A percentile compares a stretch with the other conserved stretches of the same genome.
Evolutionary conservation across 2,113 vertebrate genomes (phyloP).

Genomic region (Melanerpes aurifrons): DNA sequence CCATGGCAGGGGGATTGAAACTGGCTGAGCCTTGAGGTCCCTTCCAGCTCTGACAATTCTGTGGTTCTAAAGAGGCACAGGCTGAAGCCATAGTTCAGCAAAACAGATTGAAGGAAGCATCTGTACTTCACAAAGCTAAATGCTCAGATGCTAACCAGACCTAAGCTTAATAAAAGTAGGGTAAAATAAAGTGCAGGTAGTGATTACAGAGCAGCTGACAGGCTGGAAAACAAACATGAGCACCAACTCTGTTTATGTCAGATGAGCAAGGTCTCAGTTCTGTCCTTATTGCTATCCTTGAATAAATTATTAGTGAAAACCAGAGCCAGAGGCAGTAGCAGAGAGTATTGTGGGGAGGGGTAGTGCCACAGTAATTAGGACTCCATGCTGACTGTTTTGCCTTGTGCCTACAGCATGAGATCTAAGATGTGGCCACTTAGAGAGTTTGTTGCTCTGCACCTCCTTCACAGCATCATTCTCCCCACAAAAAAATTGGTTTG

Average conservation of each 20-base stretch:
- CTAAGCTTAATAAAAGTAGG: not conserved
- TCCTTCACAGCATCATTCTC: not conserved
- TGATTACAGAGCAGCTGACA: not conserved
- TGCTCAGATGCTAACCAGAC: not conserved
- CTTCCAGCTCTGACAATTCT: no score
- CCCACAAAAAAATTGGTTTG: not conserved
- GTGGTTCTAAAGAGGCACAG: not conserved
- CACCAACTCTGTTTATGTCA: not conserved
- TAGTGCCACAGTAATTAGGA: not conserved
- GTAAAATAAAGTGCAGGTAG: not conserved
- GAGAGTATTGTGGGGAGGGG: not conserved
- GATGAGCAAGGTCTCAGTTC: not conserved
- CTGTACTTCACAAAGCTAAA: not conserved
- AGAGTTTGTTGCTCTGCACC: not conserved
- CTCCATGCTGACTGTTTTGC: not conserved
- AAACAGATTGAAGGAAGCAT: not conserved
- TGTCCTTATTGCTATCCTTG: not conserved
- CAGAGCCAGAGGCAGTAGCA: not conserved
- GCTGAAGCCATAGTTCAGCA: not conserved
- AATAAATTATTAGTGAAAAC: constrained; percentile 18
- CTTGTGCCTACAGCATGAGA: not conserved
- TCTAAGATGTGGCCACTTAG: not conserved
- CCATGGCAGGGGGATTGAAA: no score
- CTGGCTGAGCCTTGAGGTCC: no score
- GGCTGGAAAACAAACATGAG: not conserved